phyloP scores from a whole-genome alignment of 2,888 invertebrate species.

The Deroplatys truncata region DNA sequence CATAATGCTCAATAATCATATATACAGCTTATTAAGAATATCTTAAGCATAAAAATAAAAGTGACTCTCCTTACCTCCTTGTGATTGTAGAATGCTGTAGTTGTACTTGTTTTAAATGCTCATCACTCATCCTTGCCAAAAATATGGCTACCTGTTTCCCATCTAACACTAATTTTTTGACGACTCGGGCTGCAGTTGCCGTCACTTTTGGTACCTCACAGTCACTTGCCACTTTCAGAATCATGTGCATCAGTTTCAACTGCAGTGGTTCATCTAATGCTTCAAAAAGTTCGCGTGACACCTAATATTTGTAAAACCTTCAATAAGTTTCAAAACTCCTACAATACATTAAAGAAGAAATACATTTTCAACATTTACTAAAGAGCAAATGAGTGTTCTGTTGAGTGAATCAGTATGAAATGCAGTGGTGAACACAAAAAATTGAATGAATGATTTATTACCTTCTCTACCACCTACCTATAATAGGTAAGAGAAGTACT shows the following conservation, averaged over 20 bases:
- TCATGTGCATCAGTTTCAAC: constrained; percentile 28
- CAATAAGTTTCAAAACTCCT: too few species aligned
- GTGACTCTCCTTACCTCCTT: not conserved
- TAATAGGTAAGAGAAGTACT: too few species aligned
- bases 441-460: too few species aligned
- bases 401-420: too few species aligned
- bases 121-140: constrained; percentile 28
- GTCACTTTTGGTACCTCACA: constrained; percentile 57
- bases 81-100: not conserved
- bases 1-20: too few species aligned
- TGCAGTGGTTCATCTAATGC: constrained; percentile 28
- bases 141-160: constrained; percentile 51
- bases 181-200: constrained; percentile 56
- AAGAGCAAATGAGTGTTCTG: too few species aligned
- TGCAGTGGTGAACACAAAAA: too few species aligned
- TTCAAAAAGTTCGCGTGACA: constrained; percentile 34
- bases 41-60: not conserved
- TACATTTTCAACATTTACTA: too few species aligned
- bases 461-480: too few species aligned
- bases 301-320: constrained; percentile 22
- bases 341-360: too few species aligned
- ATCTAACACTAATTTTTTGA: constrained; percentile 63
- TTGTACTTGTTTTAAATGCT: not conserved
- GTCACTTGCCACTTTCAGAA: constrained; percentile 33
- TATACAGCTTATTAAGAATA: too few species aligned